Percentiles rank a stretch among this genome's conserved stretches.
phyloP scores from a whole-genome alignment of 2,797 vertebrate species.

The Tolypeutes matacus region DNA sequence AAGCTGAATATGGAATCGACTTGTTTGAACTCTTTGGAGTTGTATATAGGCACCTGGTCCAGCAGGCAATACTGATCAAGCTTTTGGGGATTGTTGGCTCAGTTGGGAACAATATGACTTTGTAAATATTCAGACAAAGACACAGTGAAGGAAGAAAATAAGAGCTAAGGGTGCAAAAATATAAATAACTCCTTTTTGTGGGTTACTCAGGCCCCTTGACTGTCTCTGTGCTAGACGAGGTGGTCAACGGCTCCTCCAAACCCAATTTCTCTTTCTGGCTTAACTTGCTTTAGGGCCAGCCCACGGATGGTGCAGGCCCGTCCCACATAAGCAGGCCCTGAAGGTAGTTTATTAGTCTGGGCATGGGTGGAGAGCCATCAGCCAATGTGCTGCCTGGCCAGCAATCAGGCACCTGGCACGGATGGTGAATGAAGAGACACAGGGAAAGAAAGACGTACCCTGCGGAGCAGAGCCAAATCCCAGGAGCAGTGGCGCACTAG shows the following conservation, averaged over 20 bases:
- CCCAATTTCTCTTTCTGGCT: not conserved
- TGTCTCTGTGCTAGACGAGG: not conserved
- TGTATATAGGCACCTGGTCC: not conserved
- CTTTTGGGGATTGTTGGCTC: not conserved
- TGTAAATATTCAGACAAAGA: not conserved
- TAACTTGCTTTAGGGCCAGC: not conserved
- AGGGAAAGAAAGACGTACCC: not conserved
- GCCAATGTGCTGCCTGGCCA: not conserved
- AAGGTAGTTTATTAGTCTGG: not conserved
- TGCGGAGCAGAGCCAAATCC: not conserved
- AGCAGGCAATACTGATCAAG: not conserved
- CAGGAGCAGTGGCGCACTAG: fast-evolving
- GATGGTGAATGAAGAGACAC: not conserved
- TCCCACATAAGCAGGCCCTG: not conserved
- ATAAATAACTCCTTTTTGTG: not conserved
- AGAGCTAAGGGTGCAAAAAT: not conserved
- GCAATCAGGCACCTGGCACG: not conserved
- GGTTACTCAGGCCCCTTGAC: not conserved
- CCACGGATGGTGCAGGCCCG: not conserved
- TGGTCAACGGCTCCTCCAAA: not conserved
- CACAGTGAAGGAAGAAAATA: not conserved
- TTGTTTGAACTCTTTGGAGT: not conserved
- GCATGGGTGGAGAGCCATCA: not conserved
- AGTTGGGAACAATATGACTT: not conserved
- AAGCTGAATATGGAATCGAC: not conserved